Base-by-base conservation (phyloP, 2,888 invertebrate genomes). In the Lomographa bimaculata region DNA sequence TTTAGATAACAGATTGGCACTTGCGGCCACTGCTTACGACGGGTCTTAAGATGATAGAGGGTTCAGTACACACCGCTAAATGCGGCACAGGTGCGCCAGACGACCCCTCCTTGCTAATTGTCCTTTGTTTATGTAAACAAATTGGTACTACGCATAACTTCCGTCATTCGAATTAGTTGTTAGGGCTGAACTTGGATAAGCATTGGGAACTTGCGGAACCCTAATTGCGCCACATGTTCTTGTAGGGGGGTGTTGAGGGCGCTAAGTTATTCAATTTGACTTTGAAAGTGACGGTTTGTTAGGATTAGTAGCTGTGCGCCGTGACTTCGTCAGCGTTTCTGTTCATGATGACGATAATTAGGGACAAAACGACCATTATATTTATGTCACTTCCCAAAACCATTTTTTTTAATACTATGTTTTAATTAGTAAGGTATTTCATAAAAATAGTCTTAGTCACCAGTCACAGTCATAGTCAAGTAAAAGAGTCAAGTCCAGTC, bases 121-220 rank as follows among this genome's bases (percentile, higher is more conserved):
- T 75, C 61, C 63, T 71, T 73, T 82, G 78, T 83, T 76, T 80
- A 67, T 76, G 76, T 69, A 74, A 80, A 82, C 77, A 80, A 80
- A 80, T 81, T 80, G 77, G 71, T 74, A 75, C 74, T 70, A 54
- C 59, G 64, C 54, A 47, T 67, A 73, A 80, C 68, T 81, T 79
- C 47, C 51, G 54, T 64, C 62, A 63, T 71, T 66, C 56, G 52
- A 59, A 58, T 57, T 57, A 50, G 52, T 58, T 53, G 60, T 56
- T 49, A 50, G 42, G 40, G 50, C 40, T 45, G 37, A 51, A 57
- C 57, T 55, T 53, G 54, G 46, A 53, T 50, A 48, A 51, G 51
- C 49, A n/a, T 48, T 49, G 16, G 32, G 38, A 27, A 54, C 37
- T 57, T 53, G 40, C 35, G 51, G 49, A 14, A 46, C 41, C 48